phyloP scores from a whole-genome alignment of 1,140 invertebrate genomes.

The Drosophila albomicans region DNA sequence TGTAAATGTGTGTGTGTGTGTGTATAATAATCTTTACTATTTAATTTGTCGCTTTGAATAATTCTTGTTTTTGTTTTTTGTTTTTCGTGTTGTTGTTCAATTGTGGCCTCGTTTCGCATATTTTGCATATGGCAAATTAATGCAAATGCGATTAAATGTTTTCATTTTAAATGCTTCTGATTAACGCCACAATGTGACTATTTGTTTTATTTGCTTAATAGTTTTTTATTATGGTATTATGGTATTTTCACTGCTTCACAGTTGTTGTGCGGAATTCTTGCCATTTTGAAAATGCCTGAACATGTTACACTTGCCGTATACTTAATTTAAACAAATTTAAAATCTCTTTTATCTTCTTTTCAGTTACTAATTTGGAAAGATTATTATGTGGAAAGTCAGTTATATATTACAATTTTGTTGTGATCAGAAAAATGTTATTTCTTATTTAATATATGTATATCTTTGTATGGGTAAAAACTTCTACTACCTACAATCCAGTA shows the following conservation, averaged over 20 bases:
- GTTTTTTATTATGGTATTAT: conserved; percentile 5
- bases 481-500: too few species aligned
- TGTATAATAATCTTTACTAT: conserved; percentile 68
- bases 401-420: too few species aligned
- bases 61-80: conserved; percentile 35
- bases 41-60: conserved; percentile 65
- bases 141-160: conserved; percentile 77
- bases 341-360: not conserved
- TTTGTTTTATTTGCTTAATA: conserved; percentile 34
- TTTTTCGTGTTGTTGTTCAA: conserved; percentile 2
- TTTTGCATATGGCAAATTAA: conserved; percentile 56
- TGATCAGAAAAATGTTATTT: too few species aligned
- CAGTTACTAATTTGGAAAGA: too few species aligned
- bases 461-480: too few species aligned
- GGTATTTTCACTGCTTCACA: conserved; percentile 2
- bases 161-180: conserved; percentile 54
- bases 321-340: conserved; percentile 28
- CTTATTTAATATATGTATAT: too few species aligned
- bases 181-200: conserved; percentile 54
- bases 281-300: too few species aligned
- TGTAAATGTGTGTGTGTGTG: conserved; percentile 28
- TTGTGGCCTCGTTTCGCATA: conserved; percentile 14
- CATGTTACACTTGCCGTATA: conserved; percentile 27
- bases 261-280: conserved; percentile 2
- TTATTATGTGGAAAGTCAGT: too few species aligned